These are phyloP conservation scores for Sus cebifrons DNA, from an alignment of 2,797 vertebrate species.

Conservation along the genomic window DNA sequence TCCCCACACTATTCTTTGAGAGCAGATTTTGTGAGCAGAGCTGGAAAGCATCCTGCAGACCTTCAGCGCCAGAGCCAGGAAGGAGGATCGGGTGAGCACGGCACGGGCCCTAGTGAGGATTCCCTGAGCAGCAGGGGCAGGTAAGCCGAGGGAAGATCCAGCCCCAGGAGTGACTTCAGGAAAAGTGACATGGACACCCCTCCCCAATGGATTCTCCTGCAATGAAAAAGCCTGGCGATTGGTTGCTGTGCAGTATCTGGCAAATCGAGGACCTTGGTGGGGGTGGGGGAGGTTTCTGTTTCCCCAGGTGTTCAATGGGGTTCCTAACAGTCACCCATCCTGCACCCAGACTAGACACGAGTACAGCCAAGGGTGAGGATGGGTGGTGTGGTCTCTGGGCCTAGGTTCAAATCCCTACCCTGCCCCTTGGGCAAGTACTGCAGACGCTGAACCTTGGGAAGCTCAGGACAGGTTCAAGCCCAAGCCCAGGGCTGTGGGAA, in stretches of 20 bases:
- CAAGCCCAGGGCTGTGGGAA: not conserved
- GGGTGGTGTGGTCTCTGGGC: not conserved
- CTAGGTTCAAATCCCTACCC: not conserved
- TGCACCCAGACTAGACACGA: not conserved
- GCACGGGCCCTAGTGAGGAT: not conserved
- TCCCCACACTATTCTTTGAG: not conserved
- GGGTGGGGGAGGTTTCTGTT: not conserved
- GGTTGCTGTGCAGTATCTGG: fast-evolving
- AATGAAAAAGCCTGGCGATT: not conserved
- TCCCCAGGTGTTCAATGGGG: not conserved
- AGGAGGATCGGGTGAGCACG: not conserved
- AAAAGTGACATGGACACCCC: not conserved
- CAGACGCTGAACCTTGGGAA: not conserved
- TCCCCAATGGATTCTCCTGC: fast-evolving
- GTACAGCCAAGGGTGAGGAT: not conserved
- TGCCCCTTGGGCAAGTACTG: too few relatives aligned
- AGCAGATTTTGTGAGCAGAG: not conserved
- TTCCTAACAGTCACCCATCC: fast-evolving
- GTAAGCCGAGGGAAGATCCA: not conserved
- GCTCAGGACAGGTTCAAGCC: not conserved
- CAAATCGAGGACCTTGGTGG: not conserved
- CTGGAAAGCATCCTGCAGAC: not conserved
- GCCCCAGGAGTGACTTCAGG: not conserved
- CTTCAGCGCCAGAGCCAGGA: not conserved
- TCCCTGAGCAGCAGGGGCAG: not conserved